Base-by-base conservation (phyloP, 2,797 vertebrate genomes). In the Amblyraja radiata region DNA sequence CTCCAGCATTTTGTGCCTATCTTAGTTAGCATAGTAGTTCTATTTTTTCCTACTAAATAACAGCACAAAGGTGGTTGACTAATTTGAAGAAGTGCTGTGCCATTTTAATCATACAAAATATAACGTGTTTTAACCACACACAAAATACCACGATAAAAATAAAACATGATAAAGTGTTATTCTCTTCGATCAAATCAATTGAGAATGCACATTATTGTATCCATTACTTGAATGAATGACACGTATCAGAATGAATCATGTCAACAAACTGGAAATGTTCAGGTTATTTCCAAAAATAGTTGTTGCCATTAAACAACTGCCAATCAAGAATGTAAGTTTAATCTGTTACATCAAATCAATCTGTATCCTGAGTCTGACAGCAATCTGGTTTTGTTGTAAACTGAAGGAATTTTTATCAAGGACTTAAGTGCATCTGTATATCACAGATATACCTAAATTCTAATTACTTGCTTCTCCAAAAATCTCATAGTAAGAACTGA, bases 231-330 rank as follows among this genome's bases (percentile, higher is more conserved):
- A 91, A 39, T 73, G 65, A 91, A 91, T 25, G 88, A 36, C 88
- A 74, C 23, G 39, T 46, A 68, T 73, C 88, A 14, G 36, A 21
- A 73, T 91, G 32, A 91, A 74, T 91, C 65, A 73, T 36, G 6
- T 91, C 68, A 74, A 74, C 36, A 91, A 74, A 74, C 21, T 88
- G 61, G 73, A 68, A 32, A 91, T 91, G 68, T 74, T 91, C 88
- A 74, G 73, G 46, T 91, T 91, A 4, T 65, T 73, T 91, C 71
- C 36, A 65, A 13, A 90, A 86, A 90, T 46, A 73, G 46, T 46
- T 91, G 88, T 73, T 73, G 71, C 68, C 68, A 91, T 74, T 91
- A 73, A 91, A 54, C 10, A 73, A 32, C 88, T 91, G 88, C 32
- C 88, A 91, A 73, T 91, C 68, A 91, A 46, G 68, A 71, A 39